These are phyloP conservation scores for Leptopilina myrica DNA, from an alignment of 2,888 invertebrate genomes.

Conservation along the genomic window DNA sequence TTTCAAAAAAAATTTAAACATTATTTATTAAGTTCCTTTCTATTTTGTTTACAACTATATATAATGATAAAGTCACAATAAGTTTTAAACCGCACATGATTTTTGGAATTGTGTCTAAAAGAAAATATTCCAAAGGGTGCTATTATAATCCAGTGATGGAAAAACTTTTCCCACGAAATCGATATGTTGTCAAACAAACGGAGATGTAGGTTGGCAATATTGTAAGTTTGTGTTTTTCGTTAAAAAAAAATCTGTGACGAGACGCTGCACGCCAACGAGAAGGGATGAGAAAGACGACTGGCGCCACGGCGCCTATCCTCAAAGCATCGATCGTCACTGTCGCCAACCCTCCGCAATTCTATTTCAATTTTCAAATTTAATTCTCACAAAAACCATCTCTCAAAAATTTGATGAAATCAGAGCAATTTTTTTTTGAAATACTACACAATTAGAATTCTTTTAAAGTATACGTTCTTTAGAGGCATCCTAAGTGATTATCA, in stretches of 20 bases:
- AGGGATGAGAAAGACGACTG: slow-evolving; percentile 56
- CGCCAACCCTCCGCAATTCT: slow-evolving; percentile 37
- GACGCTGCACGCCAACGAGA: not conserved
- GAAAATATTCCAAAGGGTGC: no score
- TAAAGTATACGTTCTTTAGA: no score
- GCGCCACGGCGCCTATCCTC: slow-evolving; percentile 65
- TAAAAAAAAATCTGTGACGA: slow-evolving; percentile 14
- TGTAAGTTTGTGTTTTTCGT: not conserved
- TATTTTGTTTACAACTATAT: no score
- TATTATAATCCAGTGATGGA: no score
- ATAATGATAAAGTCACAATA: no score
- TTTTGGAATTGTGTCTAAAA: no score
- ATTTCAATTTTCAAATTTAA: slow-evolving; percentile 7
- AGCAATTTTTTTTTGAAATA: not conserved
- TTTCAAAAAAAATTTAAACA: no score
- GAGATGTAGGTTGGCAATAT: not conserved
- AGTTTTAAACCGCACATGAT: no score
- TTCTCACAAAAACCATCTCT: not conserved
- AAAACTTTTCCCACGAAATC: no score
- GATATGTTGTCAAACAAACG: no score
- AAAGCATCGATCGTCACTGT: slow-evolving; percentile 63
- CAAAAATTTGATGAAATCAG: not conserved
- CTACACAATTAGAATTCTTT: not conserved
- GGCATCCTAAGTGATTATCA: no score
- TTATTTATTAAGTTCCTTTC: no score